Conservation (phyloP, 2,888 invertebrate genomes). For the Lamproptera curius region DNA sequence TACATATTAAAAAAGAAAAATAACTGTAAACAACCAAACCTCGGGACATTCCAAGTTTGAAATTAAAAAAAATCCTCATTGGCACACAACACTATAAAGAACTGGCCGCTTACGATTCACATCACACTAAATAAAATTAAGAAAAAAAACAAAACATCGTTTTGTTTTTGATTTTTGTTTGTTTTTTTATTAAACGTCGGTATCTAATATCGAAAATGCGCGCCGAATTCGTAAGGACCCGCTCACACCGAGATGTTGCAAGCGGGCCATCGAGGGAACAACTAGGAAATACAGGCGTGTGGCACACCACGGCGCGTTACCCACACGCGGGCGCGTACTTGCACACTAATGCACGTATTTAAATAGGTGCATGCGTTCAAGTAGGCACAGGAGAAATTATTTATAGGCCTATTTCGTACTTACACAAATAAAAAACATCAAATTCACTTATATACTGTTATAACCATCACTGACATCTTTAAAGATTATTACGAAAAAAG, state of each 20-base stretch:
- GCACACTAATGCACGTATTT: constrained; percentile 35
- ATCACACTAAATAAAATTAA: constrained; percentile 28
- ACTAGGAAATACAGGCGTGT: constrained; percentile 68
- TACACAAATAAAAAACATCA: no score
- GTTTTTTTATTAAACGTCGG: constrained; percentile 25
- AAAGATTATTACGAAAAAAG: no score
- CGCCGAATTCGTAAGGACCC: constrained; percentile 68
- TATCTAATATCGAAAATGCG: constrained; percentile 49
- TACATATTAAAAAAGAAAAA: constrained; percentile 19
- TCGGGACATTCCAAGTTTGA: constrained; percentile 30
- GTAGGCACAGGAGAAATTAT: constrained; percentile 58
- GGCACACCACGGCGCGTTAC: constrained; percentile 45
- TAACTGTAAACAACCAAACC: constrained; percentile 28
- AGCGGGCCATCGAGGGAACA: constrained; percentile 70
- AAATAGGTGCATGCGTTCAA: constrained; percentile 57
- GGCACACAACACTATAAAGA: constrained; percentile 33
- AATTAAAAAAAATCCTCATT: constrained; percentile 23
- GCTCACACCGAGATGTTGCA: constrained; percentile 70
- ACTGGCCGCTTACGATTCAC: constrained; percentile 30
- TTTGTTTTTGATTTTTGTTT: no score
- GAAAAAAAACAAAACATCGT: constrained; percentile 29
- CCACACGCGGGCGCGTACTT: constrained; percentile 37
- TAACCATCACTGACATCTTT: no score
- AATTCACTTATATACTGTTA: no score
- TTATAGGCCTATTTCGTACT: constrained; percentile 62